phyloP scores from a whole-genome alignment of 2,113 vertebrate genomes.

The Saguinus midas region DNA sequence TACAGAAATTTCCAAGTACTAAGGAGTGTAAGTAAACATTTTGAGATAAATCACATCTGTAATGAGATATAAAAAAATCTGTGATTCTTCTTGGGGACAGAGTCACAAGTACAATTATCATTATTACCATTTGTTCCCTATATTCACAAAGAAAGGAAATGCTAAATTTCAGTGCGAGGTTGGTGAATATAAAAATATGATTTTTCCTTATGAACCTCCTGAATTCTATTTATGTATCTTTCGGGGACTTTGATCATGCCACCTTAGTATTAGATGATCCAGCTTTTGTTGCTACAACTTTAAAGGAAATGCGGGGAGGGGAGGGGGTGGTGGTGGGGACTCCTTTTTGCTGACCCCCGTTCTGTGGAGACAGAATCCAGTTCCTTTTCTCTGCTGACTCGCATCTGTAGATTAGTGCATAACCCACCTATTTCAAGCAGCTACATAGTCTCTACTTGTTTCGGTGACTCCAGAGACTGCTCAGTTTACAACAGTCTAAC shows the following conservation, averaged over 20 bases:
- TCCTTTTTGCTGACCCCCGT: neutral
- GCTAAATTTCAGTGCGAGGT: neutral
- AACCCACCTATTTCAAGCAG: neutral
- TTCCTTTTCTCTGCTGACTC: neutral
- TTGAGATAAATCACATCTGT: neutral
- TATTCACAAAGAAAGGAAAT: neutral
- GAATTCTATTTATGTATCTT: neutral
- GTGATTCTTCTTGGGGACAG: neutral
- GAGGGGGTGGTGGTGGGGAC: rapidly evolving
- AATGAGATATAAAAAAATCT: neutral
- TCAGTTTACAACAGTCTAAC: neutral
- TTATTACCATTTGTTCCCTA: neutral
- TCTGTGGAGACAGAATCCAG: neutral
- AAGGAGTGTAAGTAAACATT: neutral
- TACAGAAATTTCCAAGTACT: neutral
- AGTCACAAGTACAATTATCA: neutral
- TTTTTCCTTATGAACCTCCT: neutral
- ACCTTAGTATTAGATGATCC: neutral
- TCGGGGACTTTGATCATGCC: rapidly evolving
- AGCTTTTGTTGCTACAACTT: neutral
- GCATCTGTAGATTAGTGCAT: neutral
- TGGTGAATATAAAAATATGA: neutral
- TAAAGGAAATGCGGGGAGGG: too few species aligned
- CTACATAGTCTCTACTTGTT: neutral
- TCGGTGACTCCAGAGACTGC: conserved; percentile 21